Conservation (phyloP, 2,888 invertebrate species). For the Thalpophila matura region DNA sequence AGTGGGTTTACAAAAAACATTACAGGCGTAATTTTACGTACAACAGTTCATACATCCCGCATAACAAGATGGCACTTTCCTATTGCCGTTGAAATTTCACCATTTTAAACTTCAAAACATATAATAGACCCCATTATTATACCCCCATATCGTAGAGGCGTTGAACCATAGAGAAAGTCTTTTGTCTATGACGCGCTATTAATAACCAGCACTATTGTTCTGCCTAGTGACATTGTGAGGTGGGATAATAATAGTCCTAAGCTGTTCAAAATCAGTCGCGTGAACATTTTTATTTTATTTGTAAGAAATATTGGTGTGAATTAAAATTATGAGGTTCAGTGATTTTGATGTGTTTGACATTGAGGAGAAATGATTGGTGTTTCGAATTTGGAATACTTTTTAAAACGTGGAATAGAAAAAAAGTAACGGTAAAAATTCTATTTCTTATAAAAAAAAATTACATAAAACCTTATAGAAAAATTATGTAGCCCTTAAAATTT, state of each 20-base stretch:
- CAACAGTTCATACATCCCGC: conserved; percentile 14
- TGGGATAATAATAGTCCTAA: conserved; percentile 34
- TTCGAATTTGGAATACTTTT: neutral
- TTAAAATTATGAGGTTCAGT: conserved; percentile 9
- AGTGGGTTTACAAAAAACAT: too few species aligned
- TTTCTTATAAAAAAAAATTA: too few species aligned
- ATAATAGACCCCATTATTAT: conserved; percentile 59
- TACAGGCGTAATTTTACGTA: too few species aligned
- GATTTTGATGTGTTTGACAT: conserved; percentile 25
- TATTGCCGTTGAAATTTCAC: conserved; percentile 20
- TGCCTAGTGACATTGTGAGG: conserved; percentile 42
- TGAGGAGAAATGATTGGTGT: conserved; percentile 13
- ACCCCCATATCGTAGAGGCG: conserved; percentile 66
- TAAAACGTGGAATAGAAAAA: neutral
- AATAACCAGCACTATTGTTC: conserved; percentile 63
- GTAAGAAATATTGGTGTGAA: conserved; percentile 9
- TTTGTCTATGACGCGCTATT: conserved; percentile 68
- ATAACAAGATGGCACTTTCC: conserved; percentile 22
- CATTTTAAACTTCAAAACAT: conserved; percentile 48
- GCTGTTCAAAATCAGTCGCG: conserved; percentile 41
- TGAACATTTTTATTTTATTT: conserved; percentile 21
- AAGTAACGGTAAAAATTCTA: neutral
- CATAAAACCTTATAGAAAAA: too few species aligned
- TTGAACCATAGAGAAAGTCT: conserved; percentile 68
- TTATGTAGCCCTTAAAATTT: too few species aligned